Conservation (phyloP, 1,140 invertebrate genomes). For the Drosophila chauvacae region DNA sequence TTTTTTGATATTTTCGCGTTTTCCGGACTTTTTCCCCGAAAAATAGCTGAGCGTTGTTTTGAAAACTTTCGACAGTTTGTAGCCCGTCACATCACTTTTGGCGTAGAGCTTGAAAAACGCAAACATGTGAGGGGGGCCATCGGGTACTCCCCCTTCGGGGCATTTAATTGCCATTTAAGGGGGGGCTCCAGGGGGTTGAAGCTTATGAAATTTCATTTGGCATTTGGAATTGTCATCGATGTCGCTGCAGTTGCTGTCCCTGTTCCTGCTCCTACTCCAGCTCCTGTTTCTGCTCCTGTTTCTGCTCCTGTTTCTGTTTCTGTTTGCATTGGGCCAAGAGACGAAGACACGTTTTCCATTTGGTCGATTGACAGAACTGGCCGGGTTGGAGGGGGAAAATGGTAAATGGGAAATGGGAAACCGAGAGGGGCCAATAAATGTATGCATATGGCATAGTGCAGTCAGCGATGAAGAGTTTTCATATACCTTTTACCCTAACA, state of each 20-base stretch:
- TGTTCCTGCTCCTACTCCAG: background rate
- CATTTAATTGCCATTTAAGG: conserved; percentile 77
- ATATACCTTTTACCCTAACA: conserved; percentile 2
- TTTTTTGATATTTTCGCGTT: background rate
- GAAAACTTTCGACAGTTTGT: conserved; percentile 71
- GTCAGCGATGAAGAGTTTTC: background rate
- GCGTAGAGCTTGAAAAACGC: conserved; percentile 28
- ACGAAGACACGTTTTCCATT: conserved; percentile 68
- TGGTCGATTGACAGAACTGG: conserved; percentile 62
- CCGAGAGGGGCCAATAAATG: conserved; percentile 28
- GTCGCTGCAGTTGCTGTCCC: conserved; percentile 23
- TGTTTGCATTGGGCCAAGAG: conserved; percentile 61
- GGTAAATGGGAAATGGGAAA: background rate
- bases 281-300: conserved; percentile 7
- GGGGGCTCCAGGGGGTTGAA: conserved; percentile 25
- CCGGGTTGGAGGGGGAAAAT: background rate
- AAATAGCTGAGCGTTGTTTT: conserved; percentile 50
- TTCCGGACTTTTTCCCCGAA: background rate
- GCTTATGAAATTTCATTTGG: conserved; percentile 78
- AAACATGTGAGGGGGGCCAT: conserved; percentile 8
- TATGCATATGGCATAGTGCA: conserved; percentile 18
- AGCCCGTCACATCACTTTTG: conserved; percentile 57
- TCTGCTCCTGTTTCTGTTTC: conserved; percentile 14
- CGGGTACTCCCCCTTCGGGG: conserved; percentile 3
- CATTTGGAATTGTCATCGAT: conserved; percentile 63